These are phyloP conservation scores for Amblyopsis hoosieri DNA, from an alignment of 2,797 vertebrate genomes.

Conservation along the genomic window DNA sequence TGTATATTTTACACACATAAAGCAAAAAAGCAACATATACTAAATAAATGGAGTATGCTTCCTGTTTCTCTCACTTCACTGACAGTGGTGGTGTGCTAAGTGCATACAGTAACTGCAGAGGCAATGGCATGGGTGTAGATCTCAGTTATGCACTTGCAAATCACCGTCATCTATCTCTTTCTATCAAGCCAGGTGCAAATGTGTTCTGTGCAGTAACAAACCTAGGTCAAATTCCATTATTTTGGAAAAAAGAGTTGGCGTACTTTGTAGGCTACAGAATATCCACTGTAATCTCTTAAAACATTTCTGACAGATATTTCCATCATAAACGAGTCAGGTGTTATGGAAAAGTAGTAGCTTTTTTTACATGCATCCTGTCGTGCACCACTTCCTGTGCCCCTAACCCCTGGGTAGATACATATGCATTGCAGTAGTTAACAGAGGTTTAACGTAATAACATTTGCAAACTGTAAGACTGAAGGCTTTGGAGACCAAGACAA, in stretches of 20 bases:
- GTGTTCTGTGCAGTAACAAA: background rate
- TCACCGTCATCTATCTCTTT: slow-evolving; percentile 9
- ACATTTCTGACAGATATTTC: slow-evolving; percentile 12
- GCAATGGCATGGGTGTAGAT: slow-evolving; percentile 31
- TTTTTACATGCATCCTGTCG: slow-evolving; percentile 32
- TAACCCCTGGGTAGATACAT: background rate
- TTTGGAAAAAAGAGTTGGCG: background rate
- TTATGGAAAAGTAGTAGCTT: slow-evolving; percentile 53
- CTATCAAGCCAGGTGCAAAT: slow-evolving; percentile 9
- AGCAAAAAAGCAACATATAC: background rate
- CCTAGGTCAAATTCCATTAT: background rate
- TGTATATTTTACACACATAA: slow-evolving; percentile 19
- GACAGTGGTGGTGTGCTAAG: slow-evolving; percentile 17
- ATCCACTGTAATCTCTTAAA: slow-evolving; percentile 3
- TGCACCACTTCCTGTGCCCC: slow-evolving; percentile 64
- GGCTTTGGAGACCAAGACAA: slow-evolving; percentile 11
- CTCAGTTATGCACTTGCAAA: slow-evolving; percentile 37
- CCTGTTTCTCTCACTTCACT: slow-evolving; percentile 31
- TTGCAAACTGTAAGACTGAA: slow-evolving; percentile 13
- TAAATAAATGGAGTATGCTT: slow-evolving; percentile 35
- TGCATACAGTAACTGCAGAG: background rate
- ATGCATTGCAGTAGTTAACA: slow-evolving; percentile 18
- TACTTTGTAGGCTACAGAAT: background rate
- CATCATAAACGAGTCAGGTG: slow-evolving; percentile 47
- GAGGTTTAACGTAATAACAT: slow-evolving; percentile 18